These are phyloP conservation scores for Synanthedon tipuliformis DNA, from an alignment of 2,888 invertebrate species.

Conservation along the genomic window DNA sequence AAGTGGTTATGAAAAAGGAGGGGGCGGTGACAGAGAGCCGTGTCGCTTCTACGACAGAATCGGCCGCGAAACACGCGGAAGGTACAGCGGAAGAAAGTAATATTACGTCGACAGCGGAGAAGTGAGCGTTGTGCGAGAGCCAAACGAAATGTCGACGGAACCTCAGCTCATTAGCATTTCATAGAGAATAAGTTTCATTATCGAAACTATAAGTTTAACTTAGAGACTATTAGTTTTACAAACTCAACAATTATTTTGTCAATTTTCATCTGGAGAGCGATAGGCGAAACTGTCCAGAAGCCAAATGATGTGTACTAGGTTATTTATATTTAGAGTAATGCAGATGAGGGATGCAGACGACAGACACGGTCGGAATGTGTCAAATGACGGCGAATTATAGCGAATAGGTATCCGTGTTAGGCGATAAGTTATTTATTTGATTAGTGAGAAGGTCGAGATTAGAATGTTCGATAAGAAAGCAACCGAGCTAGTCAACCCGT, in stretches of 20 bases:
- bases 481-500: conserved; percentile 64
- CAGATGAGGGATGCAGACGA: background rate
- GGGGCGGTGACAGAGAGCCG: conserved; percentile 19
- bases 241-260: conserved; percentile 26
- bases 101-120: conserved; percentile 14
- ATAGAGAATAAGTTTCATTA: conserved; percentile 59
- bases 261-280: conserved; percentile 24
- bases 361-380: conserved; percentile 26
- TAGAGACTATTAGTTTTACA: conserved; percentile 60
- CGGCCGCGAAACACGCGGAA: background rate
- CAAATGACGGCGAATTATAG: conserved; percentile 37
- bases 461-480: conserved; percentile 52
- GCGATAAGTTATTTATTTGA: conserved; percentile 62
- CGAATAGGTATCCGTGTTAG: conserved; percentile 41
- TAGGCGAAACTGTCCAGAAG: too few species aligned
- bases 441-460: conserved; percentile 50
- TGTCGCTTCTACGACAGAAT: conserved; percentile 2
- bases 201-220: conserved; percentile 58
- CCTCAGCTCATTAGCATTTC: conserved; percentile 60
- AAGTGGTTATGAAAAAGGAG: conserved; percentile 45
- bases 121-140: conserved; percentile 27
- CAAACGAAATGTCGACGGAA: conserved; percentile 24
- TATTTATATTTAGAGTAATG: background rate
- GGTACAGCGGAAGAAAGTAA: background rate
- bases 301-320: too few species aligned